A percentile compares a stretch with the other conserved stretches of the same genome.
These are phyloP conservation scores for Onychorhynchus coronatus DNA, from an alignment of 2,113 vertebrate species.

Conservation along the genomic window DNA sequence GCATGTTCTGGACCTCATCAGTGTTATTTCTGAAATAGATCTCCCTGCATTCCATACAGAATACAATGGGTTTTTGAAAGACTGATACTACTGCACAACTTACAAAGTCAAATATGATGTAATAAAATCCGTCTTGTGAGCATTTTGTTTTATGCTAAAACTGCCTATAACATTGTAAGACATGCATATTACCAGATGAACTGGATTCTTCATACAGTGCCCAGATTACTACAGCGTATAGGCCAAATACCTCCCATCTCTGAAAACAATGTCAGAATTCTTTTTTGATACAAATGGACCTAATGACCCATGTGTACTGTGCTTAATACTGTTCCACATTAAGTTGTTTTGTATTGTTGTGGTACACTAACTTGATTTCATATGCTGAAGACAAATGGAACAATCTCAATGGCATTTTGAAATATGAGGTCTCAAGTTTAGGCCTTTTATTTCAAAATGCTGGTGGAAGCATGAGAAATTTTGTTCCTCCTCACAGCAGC, in stretches of 20 bases:
- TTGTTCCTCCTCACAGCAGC: not conserved
- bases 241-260: not conserved
- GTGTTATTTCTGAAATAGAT: not conserved
- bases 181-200: not conserved
- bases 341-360: not conserved
- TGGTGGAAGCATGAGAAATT: not conserved
- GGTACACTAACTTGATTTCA: not conserved
- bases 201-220: not conserved
- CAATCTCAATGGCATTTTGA: not conserved
- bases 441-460: not conserved
- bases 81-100: not conserved
- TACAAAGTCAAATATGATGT: not conserved
- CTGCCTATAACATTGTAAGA: not conserved
- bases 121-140: not conserved
- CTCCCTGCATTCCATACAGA: not conserved
- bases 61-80: not conserved
- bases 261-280: not conserved
- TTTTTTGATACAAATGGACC: not conserved
- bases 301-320: not conserved
- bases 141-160: not conserved
- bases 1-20: not conserved
- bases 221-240: not conserved
- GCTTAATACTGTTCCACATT: not conserved
- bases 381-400: not conserved
- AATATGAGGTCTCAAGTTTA: not conserved